phyloP scores from a whole-genome alignment of 2,888 invertebrate genomes.

The Griposia aprilina region DNA sequence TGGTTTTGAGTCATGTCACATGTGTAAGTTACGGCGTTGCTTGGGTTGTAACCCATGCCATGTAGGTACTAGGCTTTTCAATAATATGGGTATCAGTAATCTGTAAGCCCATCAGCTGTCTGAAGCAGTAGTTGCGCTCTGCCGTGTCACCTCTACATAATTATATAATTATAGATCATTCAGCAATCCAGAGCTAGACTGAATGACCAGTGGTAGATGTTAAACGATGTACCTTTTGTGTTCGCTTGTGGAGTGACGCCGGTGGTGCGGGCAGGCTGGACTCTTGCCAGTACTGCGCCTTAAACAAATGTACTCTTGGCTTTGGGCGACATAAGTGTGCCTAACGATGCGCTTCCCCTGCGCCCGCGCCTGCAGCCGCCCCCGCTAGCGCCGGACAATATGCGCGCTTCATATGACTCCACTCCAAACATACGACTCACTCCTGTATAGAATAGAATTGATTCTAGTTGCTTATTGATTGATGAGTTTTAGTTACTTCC shows the following conservation, averaged over 20 bases:
- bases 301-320: conserved; percentile 63
- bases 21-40: neutral
- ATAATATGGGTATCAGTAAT: neutral
- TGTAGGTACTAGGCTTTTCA: neutral
- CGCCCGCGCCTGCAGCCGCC: neutral
- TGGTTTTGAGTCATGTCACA: neutral
- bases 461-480: too few relatives aligned
- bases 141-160: neutral
- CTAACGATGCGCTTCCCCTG: conserved; percentile 40
- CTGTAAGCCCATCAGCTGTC: neutral
- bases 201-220: neutral
- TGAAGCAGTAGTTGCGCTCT: neutral
- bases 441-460: too few relatives aligned
- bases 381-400: conserved; percentile 2
- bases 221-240: conserved; percentile 24
- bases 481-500: too few relatives aligned
- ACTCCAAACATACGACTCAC: neutral
- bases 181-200: too few relatives aligned
- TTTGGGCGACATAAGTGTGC: conserved; percentile 59
- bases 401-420: neutral
- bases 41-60: neutral
- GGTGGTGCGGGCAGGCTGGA: conserved; percentile 41
- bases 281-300: conserved; percentile 54
- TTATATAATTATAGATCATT: neutral
- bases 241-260: neutral